These are phyloP conservation scores for Bellardia pandia DNA, from an alignment of 2,888 invertebrate genomes.

Conservation along the genomic window DNA sequence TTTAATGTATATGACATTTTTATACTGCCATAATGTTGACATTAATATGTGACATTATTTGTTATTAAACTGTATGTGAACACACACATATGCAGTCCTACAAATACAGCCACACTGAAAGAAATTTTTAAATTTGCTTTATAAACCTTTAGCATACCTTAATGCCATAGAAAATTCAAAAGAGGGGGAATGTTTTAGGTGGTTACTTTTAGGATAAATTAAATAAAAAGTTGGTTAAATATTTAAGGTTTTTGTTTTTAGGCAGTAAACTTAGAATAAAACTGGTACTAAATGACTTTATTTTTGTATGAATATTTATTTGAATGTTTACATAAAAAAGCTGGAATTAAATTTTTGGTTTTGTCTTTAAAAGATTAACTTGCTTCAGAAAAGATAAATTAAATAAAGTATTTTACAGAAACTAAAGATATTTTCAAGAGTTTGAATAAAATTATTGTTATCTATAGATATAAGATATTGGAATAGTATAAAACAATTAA, in stretches of 20 bases:
- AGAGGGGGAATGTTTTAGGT: background rate
- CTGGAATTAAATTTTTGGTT: too few relatives aligned
- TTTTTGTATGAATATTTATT: conserved; percentile 13
- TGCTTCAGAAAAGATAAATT: too few relatives aligned
- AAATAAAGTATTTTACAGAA: too few relatives aligned
- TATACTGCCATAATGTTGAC: conserved; percentile 62
- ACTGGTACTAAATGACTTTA: conserved; percentile 3
- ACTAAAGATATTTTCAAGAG: too few relatives aligned
- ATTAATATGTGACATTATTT: conserved; percentile 64
- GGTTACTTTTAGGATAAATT: conserved; percentile 35
- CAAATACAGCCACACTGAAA: background rate
- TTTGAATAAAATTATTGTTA: too few relatives aligned
- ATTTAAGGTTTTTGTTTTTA: background rate
- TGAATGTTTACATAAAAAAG: too few relatives aligned
- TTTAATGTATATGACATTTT: conserved; percentile 59
- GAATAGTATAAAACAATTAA: conserved; percentile 25
- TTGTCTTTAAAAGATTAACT: too few relatives aligned
- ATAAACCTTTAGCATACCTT: background rate
- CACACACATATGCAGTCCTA: background rate
- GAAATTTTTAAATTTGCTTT: background rate
- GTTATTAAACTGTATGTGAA: conserved; percentile 37
- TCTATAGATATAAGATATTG: background rate
- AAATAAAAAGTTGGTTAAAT: background rate
- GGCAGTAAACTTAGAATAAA: background rate
- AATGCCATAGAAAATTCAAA: background rate